phyloP scores from a whole-genome alignment of 2,113 vertebrate species.

The Aythya baeri region DNA sequence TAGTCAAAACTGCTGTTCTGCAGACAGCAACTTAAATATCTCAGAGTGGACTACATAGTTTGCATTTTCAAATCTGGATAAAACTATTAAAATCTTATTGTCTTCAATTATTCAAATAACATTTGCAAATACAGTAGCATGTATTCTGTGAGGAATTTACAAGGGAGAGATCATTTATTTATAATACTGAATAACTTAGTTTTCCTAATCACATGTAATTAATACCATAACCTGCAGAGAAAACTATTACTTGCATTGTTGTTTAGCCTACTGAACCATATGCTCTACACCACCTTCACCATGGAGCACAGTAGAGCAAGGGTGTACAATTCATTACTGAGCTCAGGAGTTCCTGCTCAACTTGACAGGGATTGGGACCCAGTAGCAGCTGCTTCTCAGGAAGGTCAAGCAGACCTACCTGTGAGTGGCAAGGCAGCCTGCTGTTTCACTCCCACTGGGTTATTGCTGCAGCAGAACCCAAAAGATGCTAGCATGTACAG shows the following conservation, averaged over 20 bases:
- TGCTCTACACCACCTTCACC: background rate
- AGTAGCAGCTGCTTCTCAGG: background rate
- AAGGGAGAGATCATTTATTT: background rate
- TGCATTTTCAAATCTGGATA: background rate
- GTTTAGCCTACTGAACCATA: background rate
- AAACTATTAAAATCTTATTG: background rate
- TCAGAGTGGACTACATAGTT: background rate
- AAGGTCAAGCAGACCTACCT: background rate
- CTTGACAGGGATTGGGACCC: background rate
- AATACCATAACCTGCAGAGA: background rate
- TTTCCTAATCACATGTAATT: slow-evolving; percentile 9
- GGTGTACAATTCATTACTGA: background rate
- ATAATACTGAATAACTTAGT: background rate
- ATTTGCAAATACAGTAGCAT: background rate
- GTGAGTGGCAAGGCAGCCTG: background rate
- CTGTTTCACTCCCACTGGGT: background rate
- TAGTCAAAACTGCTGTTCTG: background rate
- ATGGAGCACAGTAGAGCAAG: background rate
- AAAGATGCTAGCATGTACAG: background rate
- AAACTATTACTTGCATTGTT: background rate
- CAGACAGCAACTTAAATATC: background rate
- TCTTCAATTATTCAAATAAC: background rate
- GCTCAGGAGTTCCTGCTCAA: background rate
- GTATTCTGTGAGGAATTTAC: fast-evolving
- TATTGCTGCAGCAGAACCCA: background rate